Conservation (phyloP, 2,113 vertebrate genomes). For the Saccopteryx bilineata region DNA sequence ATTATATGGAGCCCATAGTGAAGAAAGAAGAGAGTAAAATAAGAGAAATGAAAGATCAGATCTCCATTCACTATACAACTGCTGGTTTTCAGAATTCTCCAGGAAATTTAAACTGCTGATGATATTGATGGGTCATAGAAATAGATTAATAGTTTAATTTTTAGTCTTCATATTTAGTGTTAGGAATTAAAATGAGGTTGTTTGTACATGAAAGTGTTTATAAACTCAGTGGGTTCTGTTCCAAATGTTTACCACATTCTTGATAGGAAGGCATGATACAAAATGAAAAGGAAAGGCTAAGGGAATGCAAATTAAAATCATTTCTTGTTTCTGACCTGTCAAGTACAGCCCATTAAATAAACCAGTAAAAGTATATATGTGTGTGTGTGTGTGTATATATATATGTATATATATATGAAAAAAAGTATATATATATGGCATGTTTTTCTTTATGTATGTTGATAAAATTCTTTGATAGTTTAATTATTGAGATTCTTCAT, state of each 20-base stretch:
- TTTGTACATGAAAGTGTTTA: background rate
- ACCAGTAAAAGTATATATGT: background rate
- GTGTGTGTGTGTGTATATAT: too few species aligned
- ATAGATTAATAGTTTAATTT: background rate
- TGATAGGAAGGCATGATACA: background rate
- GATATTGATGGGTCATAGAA: background rate
- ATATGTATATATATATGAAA: too few species aligned
- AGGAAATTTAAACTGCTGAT: background rate
- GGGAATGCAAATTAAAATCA: background rate
- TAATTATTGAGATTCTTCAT: background rate
- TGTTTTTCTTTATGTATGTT: background rate
- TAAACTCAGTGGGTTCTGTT: background rate
- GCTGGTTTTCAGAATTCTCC: background rate
- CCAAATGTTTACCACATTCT: background rate
- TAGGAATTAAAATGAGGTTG: background rate
- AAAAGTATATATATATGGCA: too few species aligned
- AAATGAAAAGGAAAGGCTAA: background rate
- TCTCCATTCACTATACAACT: fast-evolving
- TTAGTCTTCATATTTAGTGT: background rate
- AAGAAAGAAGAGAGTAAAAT: background rate
- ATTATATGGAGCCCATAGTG: background rate
- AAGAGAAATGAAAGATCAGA: background rate
- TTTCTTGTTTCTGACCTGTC: background rate
- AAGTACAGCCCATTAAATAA: background rate
- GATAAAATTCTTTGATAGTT: background rate